Evolutionary conservation across 2,797 vertebrate species (phyloP).

Genomic region (Hozukius guyotensis): DNA sequence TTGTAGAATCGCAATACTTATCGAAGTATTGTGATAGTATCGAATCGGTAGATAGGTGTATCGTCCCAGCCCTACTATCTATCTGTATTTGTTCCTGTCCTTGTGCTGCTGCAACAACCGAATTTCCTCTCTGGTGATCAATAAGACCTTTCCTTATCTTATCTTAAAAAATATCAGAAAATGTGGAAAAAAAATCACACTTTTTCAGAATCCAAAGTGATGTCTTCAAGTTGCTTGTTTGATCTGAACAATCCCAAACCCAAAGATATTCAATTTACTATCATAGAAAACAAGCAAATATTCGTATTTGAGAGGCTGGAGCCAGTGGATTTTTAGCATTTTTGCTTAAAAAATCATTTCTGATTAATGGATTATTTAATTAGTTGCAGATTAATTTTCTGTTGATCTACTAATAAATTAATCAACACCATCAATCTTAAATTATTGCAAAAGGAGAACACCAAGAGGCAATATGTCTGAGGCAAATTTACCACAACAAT

Average conservation of each 20-base stretch:
- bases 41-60: no score
- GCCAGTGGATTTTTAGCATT: neutral
- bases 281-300: neutral
- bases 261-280: neutral
- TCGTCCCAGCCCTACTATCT: no score
- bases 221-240: no score
- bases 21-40: no score
- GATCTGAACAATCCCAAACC: neutral
- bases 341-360: neutral
- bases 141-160: neutral
- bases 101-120: neutral
- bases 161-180: neutral
- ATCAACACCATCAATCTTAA: neutral
- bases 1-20: no score
- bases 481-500: neutral
- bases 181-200: neutral
- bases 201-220: no score
- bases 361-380: no score
- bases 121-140: neutral
- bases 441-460: neutral
- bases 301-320: neutral
- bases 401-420: neutral
- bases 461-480: neutral
- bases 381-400: no score
- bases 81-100: neutral